Base-by-base conservation (phyloP, 1,140 invertebrate genomes). In the Heliconius hewitsoni region DNA sequence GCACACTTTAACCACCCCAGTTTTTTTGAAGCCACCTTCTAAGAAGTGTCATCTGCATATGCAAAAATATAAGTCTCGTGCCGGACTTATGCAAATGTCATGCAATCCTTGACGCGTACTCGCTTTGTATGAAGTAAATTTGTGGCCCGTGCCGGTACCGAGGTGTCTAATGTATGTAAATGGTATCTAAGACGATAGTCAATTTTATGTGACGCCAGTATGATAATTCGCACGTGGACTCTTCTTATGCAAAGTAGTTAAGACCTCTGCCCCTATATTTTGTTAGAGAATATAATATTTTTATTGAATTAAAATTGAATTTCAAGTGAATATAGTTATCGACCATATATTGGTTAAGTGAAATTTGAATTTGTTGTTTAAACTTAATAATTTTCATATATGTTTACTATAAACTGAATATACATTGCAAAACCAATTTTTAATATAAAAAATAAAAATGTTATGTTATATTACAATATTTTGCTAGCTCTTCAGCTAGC, bases 21-120 rank as follows among this genome's bases (percentile, higher is more conserved):
- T 82, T 85, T 83, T 87, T 85, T 86, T 79, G 79, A 83, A 80
- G 77, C 81, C 81, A 83, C 84, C 84, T 93, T 88, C 89, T 81
- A 86, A 90, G 89, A 90, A 91, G 81, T 84, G 86, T 87, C 92
- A 93, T 93, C 89, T 90, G 88, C 88, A 91, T 93, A 94, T 94
- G 92, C 90, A 94, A 93, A 91, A 92, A 92, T 90, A 90, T 93
- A 88, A 87, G 90, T 87, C 84, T 91, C 90, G 93, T 93, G 93
- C 90, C 84, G 86, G 89, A 93, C 89, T 88, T 93, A 94, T 94
- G 93, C 87, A 91, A 94, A 93, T 92, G 76, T 71, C 42, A 82
- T 85, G 79, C 74, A 78, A 85, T 86, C 84, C 86, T 85, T 87
- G 88, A 85, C 90, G 86, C 87, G 86, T 87, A 86, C 86, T 79